phyloP scores from a whole-genome alignment of 2,888 invertebrate species.

The Idaea biselata region DNA sequence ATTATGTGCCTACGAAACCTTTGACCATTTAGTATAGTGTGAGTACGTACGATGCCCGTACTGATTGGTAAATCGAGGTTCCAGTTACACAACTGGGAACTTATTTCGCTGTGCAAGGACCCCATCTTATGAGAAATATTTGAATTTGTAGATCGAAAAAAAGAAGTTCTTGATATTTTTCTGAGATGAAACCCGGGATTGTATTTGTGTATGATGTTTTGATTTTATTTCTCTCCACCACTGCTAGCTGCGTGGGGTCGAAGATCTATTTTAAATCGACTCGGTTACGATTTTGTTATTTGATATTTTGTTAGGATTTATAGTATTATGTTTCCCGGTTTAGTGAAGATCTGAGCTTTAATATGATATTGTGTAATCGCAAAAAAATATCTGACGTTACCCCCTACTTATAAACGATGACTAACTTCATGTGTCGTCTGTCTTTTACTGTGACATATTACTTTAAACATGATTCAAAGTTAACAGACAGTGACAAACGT shows the following conservation, averaged over 20 bases:
- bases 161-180: constrained; percentile 46
- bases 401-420: no score
- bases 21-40: no score
- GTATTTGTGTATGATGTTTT: constrained; percentile 8
- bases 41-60: neutral
- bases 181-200: constrained; percentile 7
- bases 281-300: neutral
- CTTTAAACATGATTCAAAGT: no score
- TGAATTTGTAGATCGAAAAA: constrained; percentile 54
- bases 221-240: constrained; percentile 1
- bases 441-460: no score
- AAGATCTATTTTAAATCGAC: neutral
- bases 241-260: constrained; percentile 7
- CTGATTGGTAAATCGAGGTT: neutral
- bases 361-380: neutral
- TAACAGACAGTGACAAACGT: no score
- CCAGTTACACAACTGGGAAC: neutral
- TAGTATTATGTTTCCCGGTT: neutral
- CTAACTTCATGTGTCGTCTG: no score
- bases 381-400: neutral
- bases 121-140: constrained; percentile 63
- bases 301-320: neutral
- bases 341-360: neutral
- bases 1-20: no score
- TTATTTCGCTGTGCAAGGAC: neutral